A percentile compares a stretch with the other conserved stretches of the same genome.
These are phyloP conservation scores for Mesochorus sp. DNA, from an alignment of 2,888 invertebrate species.

Conservation along the genomic window DNA sequence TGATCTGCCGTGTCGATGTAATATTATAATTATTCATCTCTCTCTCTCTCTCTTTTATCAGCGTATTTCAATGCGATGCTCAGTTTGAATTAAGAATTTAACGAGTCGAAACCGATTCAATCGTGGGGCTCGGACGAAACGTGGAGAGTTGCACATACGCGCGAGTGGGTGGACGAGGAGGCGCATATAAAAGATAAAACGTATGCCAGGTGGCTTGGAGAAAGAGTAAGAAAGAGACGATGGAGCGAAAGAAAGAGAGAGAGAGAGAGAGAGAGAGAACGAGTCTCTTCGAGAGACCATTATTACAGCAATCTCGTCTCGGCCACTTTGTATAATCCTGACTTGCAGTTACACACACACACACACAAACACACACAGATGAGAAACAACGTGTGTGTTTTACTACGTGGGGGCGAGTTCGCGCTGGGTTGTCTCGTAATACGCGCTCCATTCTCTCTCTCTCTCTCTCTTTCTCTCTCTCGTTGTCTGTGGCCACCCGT, in stretches of 20 bases:
- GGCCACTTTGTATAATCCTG: constrained; percentile 61
- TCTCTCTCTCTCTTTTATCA: background rate
- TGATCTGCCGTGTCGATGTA: too few relatives aligned
- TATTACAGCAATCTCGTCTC: constrained; percentile 64
- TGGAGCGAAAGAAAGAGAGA: constrained; percentile 15
- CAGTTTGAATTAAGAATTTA: constrained; percentile 47
- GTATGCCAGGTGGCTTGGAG: constrained; percentile 52
- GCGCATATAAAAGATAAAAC: constrained; percentile 28
- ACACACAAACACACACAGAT: constrained; percentile 4
- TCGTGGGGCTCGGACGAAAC: background rate
- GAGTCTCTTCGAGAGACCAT: constrained; percentile 48
- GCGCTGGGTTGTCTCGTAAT: constrained; percentile 42
- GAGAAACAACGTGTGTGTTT: constrained; percentile 15
- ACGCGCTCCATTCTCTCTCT: constrained; percentile 16
- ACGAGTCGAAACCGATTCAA: constrained; percentile 41
- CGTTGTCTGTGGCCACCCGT: constrained; percentile 45
- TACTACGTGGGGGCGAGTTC: constrained; percentile 32
- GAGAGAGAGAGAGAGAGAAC: background rate
- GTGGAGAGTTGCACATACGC: background rate
- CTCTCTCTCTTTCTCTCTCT: background rate
- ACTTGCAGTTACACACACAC: background rate
- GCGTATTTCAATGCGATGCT: constrained; percentile 43
- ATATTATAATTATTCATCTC: constrained; percentile 45
- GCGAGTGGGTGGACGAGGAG: constrained; percentile 36
- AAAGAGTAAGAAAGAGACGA: constrained; percentile 4